Evolutionary conservation across 2,797 vertebrate genomes (phyloP), one percentile per base, ranked within the genome.

Genomic region (Bufotes viridis): DNA sequence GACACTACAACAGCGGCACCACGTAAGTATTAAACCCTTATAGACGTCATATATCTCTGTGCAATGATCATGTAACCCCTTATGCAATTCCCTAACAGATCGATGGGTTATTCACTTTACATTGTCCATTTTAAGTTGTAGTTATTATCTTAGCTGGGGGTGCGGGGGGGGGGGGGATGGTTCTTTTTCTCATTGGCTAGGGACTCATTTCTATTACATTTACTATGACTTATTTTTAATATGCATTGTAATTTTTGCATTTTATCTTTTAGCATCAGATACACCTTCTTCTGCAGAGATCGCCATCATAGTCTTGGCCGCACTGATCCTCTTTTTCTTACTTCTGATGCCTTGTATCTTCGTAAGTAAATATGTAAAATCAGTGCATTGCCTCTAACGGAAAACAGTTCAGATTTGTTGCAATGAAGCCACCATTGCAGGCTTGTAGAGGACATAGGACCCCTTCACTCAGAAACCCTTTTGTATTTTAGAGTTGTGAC

Each of bases 101-200:
- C 42, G 10, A 74, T 74, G 11, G 24, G 24, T 6, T 13, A 1
- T 67, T 67, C n/a, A 24, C 24, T 24, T 74, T 11, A 15, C 34
- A 29, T 70, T 34, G 29, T 17, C 2, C 15, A 7, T 74, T 20
- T 17, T 74, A 42, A 0, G 5, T 7, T 18, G 18, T 1, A 17
- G 15, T 18, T 72, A 72, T 42, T 34, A 72, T 49, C 10, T 10
- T 65, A 18, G 26, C 15, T 17, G 9, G 5, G 0, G 1, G 1
- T n/a, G n/a, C n/a, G n/a, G n/a, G n/a, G n/a, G n/a, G n/a, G 5
- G 0, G 1, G 1, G 29, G 1, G 7, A 34, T n/a, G 15, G 15
- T 14, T 1, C 12, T 34, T 12, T 34, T 17, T 6, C 26, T 69
- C 7, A 6, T 49, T 49, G 10, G 3, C 18, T 10, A 20, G 17